phyloP scores from a whole-genome alignment of 2,113 vertebrate species.

The Chlorocebus sabaeus region DNA sequence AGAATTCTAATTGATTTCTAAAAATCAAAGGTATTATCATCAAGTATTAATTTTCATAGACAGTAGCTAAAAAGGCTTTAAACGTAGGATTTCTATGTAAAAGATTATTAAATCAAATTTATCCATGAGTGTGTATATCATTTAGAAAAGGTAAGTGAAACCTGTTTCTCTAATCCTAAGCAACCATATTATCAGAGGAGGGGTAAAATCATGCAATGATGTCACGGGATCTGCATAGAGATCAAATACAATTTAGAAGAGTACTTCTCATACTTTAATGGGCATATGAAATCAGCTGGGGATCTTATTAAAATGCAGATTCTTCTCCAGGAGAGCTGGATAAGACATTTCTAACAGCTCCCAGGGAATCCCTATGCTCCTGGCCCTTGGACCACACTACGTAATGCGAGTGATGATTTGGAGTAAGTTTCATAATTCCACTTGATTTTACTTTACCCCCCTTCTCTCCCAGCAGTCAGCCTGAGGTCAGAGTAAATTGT shows the following conservation, averaged over 20 bases:
- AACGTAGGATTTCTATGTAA: neutral
- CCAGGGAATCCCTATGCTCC: neutral
- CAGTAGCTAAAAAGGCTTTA: neutral
- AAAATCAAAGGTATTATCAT: slow-evolving; percentile 3
- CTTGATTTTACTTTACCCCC: neutral
- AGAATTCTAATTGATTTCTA: slow-evolving; percentile 5
- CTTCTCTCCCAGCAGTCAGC: neutral
- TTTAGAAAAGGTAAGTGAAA: neutral
- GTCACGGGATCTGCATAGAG: neutral
- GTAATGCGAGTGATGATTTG: neutral
- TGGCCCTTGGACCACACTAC: neutral
- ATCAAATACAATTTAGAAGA: neutral
- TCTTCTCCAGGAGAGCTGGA: neutral
- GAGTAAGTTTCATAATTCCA: neutral
- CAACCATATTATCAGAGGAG: neutral
- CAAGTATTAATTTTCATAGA: slow-evolving; percentile 24
- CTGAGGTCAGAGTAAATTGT: neutral
- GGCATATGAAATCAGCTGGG: neutral
- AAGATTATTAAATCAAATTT: slow-evolving; percentile 3
- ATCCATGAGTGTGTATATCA: neutral
- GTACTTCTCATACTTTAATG: neutral
- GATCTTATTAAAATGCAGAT: neutral
- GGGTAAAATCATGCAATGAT: neutral
- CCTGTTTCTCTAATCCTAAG: neutral
- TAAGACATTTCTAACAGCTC: neutral